Evolutionary conservation across 2,113 vertebrate species (phyloP).

Genomic region (Pedionomus torquatus): DNA sequence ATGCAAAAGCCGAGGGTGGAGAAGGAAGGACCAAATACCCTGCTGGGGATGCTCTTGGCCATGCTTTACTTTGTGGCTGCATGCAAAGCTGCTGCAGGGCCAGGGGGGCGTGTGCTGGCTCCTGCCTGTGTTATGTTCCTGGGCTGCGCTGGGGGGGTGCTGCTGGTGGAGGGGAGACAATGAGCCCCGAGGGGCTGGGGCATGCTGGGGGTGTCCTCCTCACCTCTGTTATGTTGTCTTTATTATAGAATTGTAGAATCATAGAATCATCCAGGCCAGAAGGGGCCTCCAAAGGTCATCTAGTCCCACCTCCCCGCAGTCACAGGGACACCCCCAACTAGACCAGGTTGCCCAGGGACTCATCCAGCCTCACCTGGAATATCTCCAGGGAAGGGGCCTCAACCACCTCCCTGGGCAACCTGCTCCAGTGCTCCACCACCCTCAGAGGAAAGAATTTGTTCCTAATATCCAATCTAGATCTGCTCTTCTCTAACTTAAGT

Average conservation of each 20-base stretch:
- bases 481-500: no score
- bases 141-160: background rate
- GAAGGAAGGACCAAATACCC: background rate
- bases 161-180: background rate
- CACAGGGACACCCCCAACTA: no score
- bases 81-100: background rate
- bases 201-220: accelerated
- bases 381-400: no score
- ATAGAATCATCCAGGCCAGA: no score
- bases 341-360: no score
- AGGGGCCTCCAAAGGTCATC: no score
- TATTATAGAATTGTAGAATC: accelerated
- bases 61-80: background rate
- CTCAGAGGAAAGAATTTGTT: no score
- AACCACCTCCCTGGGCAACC: no score
- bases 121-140: accelerated
- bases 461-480: no score
- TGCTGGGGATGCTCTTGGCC: background rate
- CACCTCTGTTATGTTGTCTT: background rate
- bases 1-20: background rate
- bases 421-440: no score
- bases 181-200: background rate
- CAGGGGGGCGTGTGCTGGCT: background rate
- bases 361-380: no score
- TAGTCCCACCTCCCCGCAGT: no score